Base-by-base conservation (phyloP, 2,797 vertebrate genomes). In the Danionella dracula region DNA sequence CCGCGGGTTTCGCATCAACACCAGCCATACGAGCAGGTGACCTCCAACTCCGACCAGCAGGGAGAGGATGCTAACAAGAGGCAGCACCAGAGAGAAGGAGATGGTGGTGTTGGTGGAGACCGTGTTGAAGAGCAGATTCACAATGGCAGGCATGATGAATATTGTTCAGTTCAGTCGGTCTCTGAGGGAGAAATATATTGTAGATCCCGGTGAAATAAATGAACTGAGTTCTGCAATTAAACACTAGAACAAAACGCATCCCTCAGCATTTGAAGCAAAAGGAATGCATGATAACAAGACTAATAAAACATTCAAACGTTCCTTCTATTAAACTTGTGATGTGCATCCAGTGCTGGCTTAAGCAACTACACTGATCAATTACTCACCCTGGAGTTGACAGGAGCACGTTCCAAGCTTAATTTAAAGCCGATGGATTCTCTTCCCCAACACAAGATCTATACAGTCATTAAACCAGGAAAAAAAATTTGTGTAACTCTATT, bases 41-140 rank as follows among this genome's bases (percentile, higher is more conserved):
- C 84, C 85, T 9, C 81, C 82, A 0, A 87, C 72, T n/a, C 83
- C 85, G 1, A 76, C 62, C 70, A 88, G 60, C 6, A 88, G 80
- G 4, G 86, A 86, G 4, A 88, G 50, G 34, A 85, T 46, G 64
- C 86, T 87, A 70, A 88, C 80, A 78, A 82, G 51, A 1, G 80
- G 85, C 72, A 88, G 72, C 66, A 83, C 81, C 79, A 79, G 69
- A 0, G 68, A 57, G 75, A 87, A 89, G 59, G 85, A 78, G 76
- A 88, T 85, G 76, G 83, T 84, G 75, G 86, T 88, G 76, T 89
- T 87, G 76, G 86, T 84, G 71, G 79, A 83, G n/a, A 87, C 78
- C 0, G 81, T 78, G 15, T 86, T 85, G 66, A 86, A 88, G 9
- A 88, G 81, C 35, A 87, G 84, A 77, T 87, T 88, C 66, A 88